These are phyloP conservation scores for Ophioninae sp. DNA, from an alignment of 2,888 invertebrate genomes.

Conservation along the genomic window DNA sequence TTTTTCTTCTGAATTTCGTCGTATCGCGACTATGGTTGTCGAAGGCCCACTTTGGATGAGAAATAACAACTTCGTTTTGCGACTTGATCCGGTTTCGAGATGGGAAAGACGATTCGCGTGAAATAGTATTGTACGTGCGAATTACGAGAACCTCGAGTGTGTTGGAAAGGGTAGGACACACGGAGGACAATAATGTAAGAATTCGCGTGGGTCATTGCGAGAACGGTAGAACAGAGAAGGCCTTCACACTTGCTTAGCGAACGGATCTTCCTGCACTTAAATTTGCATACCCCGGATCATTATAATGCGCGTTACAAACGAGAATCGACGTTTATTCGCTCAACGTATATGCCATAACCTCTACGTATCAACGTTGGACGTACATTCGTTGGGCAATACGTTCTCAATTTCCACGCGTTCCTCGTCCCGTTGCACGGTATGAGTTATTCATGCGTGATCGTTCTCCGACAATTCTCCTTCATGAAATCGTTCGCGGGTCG, in stretches of 20 bases:
- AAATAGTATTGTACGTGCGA: neutral
- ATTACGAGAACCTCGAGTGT: neutral
- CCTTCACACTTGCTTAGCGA: conserved; percentile 71
- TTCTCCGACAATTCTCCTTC: conserved; percentile 46
- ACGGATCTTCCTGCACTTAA: conserved; percentile 78
- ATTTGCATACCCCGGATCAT: conserved; percentile 76
- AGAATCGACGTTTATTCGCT: conserved; percentile 61
- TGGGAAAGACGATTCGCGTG: neutral
- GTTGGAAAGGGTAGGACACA: neutral
- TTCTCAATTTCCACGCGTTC: conserved; percentile 58
- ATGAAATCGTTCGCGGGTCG: conserved; percentile 35
- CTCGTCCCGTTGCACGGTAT: conserved; percentile 34
- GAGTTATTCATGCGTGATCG: conserved; percentile 42
- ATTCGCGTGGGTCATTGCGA: conserved; percentile 53
- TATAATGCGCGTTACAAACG: conserved; percentile 62
- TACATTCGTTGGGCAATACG: conserved; percentile 43
- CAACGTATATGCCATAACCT: conserved; percentile 33
- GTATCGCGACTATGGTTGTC: neutral
- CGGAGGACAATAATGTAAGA: conserved; percentile 33
- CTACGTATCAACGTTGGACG: conserved; percentile 24
- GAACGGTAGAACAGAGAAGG: conserved; percentile 61
- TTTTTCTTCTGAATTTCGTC: neutral
- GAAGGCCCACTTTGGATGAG: neutral
- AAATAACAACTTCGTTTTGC: neutral
- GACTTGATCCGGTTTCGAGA: neutral